Conservation (phyloP, 2,888 invertebrate species). For the Eupithecia tripunctaria region DNA sequence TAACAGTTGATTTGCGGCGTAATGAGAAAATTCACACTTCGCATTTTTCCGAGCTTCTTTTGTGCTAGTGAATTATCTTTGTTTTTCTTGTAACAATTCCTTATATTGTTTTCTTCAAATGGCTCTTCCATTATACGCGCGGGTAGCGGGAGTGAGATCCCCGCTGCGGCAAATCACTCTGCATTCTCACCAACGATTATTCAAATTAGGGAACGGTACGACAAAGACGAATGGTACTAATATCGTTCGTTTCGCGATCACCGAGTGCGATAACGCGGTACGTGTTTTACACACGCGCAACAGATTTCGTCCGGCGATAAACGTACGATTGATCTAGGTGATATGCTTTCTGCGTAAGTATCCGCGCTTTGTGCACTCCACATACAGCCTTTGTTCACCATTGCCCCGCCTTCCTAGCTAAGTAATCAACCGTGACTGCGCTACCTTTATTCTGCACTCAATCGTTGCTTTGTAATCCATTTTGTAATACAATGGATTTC, state of each 20-base stretch:
- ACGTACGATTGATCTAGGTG: conserved; percentile 76
- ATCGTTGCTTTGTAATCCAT: conserved; percentile 26
- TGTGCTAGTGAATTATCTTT: conserved; percentile 60
- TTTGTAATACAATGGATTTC: conserved; percentile 21
- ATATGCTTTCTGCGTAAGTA: conserved; percentile 83
- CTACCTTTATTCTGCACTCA: conserved; percentile 22
- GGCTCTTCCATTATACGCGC: conserved; percentile 35
- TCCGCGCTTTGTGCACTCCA: conserved; percentile 69
- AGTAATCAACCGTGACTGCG: conserved; percentile 28
- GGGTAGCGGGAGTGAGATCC: conserved; percentile 46
- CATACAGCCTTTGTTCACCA: conserved; percentile 59
- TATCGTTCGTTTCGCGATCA: conserved; percentile 78
- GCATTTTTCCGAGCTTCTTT: conserved; percentile 65
- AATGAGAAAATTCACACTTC: conserved; percentile 81
- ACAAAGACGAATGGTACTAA: conserved; percentile 84
- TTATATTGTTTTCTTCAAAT: conserved; percentile 41
- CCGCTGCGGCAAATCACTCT: conserved; percentile 74
- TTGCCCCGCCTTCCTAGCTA: conserved; percentile 35
- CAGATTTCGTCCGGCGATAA: conserved; percentile 78
- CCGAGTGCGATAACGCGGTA: conserved; percentile 71
- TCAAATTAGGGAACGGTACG: conserved; percentile 83
- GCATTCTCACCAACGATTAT: conserved; percentile 83
- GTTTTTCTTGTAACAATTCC: conserved; percentile 47
- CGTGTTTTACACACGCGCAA: conserved; percentile 80
- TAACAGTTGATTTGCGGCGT: conserved; percentile 83